Percentiles rank a stretch among this genome's conserved stretches.
These are phyloP conservation scores for Eupithecia abbreviata DNA, from an alignment of 2,888 invertebrate species.

Conservation along the genomic window DNA sequence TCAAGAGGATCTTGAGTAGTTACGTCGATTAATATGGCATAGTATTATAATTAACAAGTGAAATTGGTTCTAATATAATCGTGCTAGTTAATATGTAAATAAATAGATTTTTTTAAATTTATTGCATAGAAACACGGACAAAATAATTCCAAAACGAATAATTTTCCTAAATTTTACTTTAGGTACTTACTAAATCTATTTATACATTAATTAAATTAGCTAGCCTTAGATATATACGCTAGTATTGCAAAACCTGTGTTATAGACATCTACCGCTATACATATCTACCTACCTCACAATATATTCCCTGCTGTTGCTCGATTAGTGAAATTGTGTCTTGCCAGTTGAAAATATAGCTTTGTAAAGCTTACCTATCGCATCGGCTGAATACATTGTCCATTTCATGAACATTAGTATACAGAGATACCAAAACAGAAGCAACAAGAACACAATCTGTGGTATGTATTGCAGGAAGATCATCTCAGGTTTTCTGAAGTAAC, in stretches of 20 bases:
- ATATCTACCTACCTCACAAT: background rate
- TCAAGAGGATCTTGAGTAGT: background rate
- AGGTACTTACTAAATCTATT: too few species aligned
- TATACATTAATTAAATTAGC: too few species aligned
- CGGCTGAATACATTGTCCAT: conserved; percentile 85
- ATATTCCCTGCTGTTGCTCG: background rate
- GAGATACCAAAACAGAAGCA: conserved; percentile 87
- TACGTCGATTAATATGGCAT: background rate
- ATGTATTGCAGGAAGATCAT: conserved; percentile 86
- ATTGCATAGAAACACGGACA: too few species aligned
- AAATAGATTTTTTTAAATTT: too few species aligned
- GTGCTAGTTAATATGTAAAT: too few species aligned
- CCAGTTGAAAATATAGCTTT: background rate
- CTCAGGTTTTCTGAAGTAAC: conserved; percentile 77
- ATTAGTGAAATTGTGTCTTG: background rate
- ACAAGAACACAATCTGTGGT: conserved; percentile 87
- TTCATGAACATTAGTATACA: conserved; percentile 88
- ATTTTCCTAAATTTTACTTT: too few species aligned
- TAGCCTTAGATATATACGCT: too few species aligned
- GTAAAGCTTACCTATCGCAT: conserved; percentile 61
- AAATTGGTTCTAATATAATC: background rate
- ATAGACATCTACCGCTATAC: too few species aligned
- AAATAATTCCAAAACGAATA: too few species aligned
- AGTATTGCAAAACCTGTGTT: too few species aligned
- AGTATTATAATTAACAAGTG: too few species aligned